phyloP scores from a whole-genome alignment of 2,113 vertebrate genomes.

The Muntiacus muntjak region DNA sequence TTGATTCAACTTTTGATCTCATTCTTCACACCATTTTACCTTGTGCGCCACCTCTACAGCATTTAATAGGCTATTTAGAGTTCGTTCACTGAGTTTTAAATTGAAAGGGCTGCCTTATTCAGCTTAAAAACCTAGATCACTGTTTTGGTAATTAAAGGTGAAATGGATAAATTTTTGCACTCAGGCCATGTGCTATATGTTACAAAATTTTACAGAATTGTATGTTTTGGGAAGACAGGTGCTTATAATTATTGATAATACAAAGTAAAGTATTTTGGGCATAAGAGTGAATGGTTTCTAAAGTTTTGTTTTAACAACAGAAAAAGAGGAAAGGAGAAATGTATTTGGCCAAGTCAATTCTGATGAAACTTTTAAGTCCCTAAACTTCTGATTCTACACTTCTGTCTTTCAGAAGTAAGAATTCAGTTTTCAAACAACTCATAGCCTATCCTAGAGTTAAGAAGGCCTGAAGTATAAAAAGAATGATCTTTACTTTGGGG shows the following conservation, averaged over 20 bases:
- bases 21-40: not conserved
- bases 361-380: not conserved
- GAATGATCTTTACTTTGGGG: not conserved
- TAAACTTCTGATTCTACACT: not conserved
- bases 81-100: not conserved
- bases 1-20: not conserved
- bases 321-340: not conserved
- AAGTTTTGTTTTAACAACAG: not conserved
- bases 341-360: not conserved
- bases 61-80: not conserved
- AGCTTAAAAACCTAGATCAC: not conserved
- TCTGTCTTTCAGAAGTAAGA: not conserved
- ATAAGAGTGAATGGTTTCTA: not conserved
- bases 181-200: not conserved
- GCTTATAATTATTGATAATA: not conserved
- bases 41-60: not conserved
- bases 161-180: not conserved
- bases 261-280: not conserved
- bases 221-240: not conserved
- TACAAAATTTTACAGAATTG: not conserved
- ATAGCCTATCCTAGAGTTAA: not conserved
- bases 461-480: not conserved
- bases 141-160: not conserved
- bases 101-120: not conserved
- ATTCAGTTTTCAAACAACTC: not conserved